phyloP scores from a whole-genome alignment of 2,888 invertebrate genomes.

The Sclerodermus sp. region DNA sequence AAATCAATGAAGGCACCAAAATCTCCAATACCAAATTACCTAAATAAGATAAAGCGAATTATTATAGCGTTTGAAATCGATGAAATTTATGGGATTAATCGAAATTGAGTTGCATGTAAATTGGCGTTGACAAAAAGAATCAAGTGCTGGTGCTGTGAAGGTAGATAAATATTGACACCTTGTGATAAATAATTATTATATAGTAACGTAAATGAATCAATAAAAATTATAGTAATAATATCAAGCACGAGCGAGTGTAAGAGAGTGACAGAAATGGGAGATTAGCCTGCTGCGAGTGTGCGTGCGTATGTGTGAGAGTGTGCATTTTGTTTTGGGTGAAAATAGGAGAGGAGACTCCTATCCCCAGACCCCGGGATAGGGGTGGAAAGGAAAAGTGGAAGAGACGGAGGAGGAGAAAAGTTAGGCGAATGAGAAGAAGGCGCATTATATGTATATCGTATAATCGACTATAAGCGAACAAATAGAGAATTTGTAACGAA shows the following conservation, averaged over 20 bases:
- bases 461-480: slow-evolving; percentile 28
- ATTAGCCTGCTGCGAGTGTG: no score
- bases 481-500: slow-evolving; percentile 18
- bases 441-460: slow-evolving; percentile 25
- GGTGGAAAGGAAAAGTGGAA: slow-evolving; percentile 7
- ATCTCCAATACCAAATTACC: no score
- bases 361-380: no score
- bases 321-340: no score
- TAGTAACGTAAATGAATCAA: slow-evolving; percentile 5
- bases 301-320: no score
- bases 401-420: slow-evolving; percentile 5
- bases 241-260: not conserved
- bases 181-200: no score
- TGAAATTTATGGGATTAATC: not conserved
- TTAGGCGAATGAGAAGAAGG: slow-evolving; percentile 4
- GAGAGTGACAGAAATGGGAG: slow-evolving; percentile 7
- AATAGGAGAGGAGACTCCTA: no score
- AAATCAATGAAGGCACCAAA: no score
- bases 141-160: no score
- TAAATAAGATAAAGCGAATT: not conserved
- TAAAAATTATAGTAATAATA: slow-evolving; percentile 11
- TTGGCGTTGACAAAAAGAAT: no score
- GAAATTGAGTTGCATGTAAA: not conserved
- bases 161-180: no score
- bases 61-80: not conserved